Percentiles rank a stretch among this genome's conserved stretches.
Conservation (phyloP, 2,797 vertebrate genomes). For the Acanthiza pusilla region DNA sequence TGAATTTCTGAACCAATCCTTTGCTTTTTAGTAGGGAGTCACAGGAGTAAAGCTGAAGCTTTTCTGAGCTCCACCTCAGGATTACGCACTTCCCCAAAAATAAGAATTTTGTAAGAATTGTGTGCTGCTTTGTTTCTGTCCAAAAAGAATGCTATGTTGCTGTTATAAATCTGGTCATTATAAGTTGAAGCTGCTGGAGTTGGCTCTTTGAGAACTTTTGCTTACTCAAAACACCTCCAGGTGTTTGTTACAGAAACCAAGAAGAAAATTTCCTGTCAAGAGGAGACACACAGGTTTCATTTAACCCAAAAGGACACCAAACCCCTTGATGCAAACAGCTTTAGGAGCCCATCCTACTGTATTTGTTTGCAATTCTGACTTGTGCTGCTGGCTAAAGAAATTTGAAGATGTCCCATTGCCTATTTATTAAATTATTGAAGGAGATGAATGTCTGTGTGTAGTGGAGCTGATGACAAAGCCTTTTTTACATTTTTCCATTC, state of each 20-base stretch:
- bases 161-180: neutral
- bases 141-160: neutral
- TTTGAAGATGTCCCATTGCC: neutral
- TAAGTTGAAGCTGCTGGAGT: neutral
- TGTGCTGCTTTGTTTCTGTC: neutral
- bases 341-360: neutral
- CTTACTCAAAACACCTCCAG: neutral
- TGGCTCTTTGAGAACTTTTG: neutral
- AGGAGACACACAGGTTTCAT: neutral
- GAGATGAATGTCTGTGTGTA: neutral
- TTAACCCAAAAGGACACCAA: neutral
- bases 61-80: neutral
- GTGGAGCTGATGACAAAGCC: neutral
- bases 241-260: neutral
- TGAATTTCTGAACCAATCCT: neutral
- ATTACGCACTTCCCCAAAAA: neutral
- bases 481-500: too few species aligned
- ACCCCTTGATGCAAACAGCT: neutral
- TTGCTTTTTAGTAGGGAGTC: neutral
- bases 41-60: neutral
- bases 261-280: neutral
- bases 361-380: neutral
- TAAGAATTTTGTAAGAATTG: neutral
- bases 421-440: neutral
- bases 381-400: neutral